A percentile compares a stretch with the other conserved stretches of the same genome.
phyloP scores from a whole-genome alignment of 2,888 invertebrate genomes.

The Caenorhabditis sp. region DNA sequence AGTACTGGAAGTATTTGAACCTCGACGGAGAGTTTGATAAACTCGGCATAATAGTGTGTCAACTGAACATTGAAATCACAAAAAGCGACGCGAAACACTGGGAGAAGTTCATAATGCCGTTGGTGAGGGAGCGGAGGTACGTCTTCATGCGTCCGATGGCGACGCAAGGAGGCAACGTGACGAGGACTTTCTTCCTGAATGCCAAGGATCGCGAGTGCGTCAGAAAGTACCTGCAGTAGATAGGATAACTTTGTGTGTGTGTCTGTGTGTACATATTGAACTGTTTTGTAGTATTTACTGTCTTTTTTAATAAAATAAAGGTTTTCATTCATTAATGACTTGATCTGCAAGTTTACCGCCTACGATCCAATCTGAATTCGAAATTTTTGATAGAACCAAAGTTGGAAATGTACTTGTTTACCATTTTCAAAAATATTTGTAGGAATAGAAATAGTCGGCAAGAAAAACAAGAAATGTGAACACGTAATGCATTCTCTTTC shows the following conservation, averaged over 20 bases:
- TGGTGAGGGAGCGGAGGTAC: conserved; percentile 24
- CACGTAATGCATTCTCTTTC: not conserved
- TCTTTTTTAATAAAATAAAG: too few relatives aligned
- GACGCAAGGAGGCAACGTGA: conserved; percentile 32
- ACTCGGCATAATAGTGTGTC: conserved; percentile 30
- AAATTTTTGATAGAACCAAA: too few relatives aligned
- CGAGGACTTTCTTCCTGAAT: conserved; percentile 35
- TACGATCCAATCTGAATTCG: not conserved
- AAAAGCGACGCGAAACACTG: conserved; percentile 27
- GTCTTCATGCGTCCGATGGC: conserved; percentile 44
- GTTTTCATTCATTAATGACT: too few relatives aligned
- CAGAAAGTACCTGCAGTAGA: conserved; percentile 30
- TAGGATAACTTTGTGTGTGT: not conserved
- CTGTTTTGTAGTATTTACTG: too few relatives aligned
- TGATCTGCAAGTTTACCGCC: too few relatives aligned
- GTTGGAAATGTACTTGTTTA: too few relatives aligned
- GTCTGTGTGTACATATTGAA: conserved; percentile 19
- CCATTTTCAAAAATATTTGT: not conserved
- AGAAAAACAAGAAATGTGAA: not conserved
- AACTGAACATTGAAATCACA: conserved; percentile 27
- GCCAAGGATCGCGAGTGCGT: conserved; percentile 30
- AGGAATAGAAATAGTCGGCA: not conserved
- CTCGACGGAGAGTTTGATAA: conserved; percentile 24
- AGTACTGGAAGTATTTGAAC: conserved; percentile 38
- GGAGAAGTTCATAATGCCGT: conserved; percentile 19